These are phyloP conservation scores for Pristionchus entomophagus DNA, from an alignment of 2,888 invertebrate genomes.

Conservation along the genomic window DNA sequence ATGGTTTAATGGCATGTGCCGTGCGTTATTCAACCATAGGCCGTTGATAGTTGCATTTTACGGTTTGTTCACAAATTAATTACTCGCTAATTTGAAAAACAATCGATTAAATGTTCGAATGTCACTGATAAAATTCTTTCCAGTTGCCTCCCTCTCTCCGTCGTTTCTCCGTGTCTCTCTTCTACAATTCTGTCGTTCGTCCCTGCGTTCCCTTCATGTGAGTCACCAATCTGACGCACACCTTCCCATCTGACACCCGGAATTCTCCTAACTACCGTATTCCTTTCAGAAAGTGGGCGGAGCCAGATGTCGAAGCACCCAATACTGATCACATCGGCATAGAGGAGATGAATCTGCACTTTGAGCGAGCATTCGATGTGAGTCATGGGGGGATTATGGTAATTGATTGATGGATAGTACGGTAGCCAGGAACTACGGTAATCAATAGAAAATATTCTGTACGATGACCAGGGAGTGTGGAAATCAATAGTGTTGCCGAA, in stretches of 20 bases:
- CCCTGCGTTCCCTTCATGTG: constrained; percentile 21
- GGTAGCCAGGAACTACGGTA: neutral
- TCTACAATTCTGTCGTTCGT: neutral
- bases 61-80: too few relatives aligned
- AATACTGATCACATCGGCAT: constrained; percentile 32
- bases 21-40: neutral
- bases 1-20: neutral
- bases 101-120: too few relatives aligned
- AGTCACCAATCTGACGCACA: neutral
- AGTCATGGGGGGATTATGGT: neutral
- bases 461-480: neutral
- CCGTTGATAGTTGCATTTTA: neutral
- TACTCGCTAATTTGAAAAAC: too few relatives aligned
- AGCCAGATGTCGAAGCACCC: neutral
- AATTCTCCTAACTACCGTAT: neutral
- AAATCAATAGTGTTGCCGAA: too few relatives aligned
- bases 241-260: too few relatives aligned
- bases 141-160: constrained; percentile 37
- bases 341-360: constrained; percentile 46
- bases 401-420: neutral
- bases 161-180: constrained; percentile 31
- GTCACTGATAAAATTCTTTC: too few relatives aligned
- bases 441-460: neutral
- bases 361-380: constrained; percentile 43
- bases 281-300: constrained; percentile 9